A percentile compares a stretch with the other conserved stretches of the same genome.
These are phyloP conservation scores for Epicauta chinensis DNA, from an alignment of 1,140 invertebrate species.

Conservation along the genomic window DNA sequence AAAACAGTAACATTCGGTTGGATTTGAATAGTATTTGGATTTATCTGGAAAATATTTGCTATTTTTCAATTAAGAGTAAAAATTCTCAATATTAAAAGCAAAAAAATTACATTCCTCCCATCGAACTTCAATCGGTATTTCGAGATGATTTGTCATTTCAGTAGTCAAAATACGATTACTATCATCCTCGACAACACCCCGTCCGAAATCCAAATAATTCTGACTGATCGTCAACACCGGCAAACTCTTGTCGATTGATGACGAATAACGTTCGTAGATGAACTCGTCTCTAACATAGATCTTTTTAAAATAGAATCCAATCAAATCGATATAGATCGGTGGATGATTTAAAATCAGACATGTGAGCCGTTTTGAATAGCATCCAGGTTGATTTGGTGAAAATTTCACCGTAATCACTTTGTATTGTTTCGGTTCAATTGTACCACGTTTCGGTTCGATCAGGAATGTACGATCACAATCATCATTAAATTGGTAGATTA, in stretches of 20 bases:
- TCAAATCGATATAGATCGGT: slow-evolving; percentile 18
- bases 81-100: no score
- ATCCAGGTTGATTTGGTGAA: slow-evolving; percentile 13
- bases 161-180: slow-evolving; percentile 12
- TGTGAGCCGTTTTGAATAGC: slow-evolving; percentile 18
- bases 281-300: not conserved
- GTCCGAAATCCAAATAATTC: slow-evolving; percentile 27
- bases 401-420: slow-evolving; percentile 23
- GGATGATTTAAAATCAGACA: slow-evolving; percentile 25
- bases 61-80: no score
- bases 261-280: slow-evolving; percentile 3
- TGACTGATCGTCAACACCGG: slow-evolving; percentile 22
- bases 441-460: slow-evolving; percentile 5
- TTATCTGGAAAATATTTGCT: slow-evolving; percentile 17
- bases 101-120: slow-evolving; percentile 7
- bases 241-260: slow-evolving; percentile 3
- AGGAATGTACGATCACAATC: slow-evolving; percentile 10
- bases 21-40: slow-evolving; percentile 18
- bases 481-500: slow-evolving; percentile 19
- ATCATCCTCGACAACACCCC: not conserved
- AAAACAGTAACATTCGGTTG: slow-evolving; percentile 11
- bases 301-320: slow-evolving; percentile 19
- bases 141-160: slow-evolving; percentile 21
- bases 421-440: slow-evolving; percentile 3
- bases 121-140: slow-evolving; percentile 9